Base-by-base conservation (phyloP, 2,888 invertebrate genomes). In the Bursaphelenchus okinawaensis region DNA sequence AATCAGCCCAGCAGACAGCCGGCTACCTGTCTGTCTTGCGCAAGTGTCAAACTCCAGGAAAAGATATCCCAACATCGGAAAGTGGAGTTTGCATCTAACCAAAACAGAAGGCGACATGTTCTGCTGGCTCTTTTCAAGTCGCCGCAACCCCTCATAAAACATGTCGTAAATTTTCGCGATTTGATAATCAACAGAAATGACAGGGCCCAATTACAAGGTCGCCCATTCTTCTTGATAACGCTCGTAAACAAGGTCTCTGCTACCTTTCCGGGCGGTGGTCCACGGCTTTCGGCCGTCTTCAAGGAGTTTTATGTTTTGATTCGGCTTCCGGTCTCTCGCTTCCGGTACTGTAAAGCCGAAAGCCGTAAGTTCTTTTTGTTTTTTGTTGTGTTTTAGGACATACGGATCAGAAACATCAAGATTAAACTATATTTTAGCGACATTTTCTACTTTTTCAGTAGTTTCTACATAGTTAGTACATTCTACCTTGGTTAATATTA, bases 91-190 rank as follows among this genome's bases (percentile, higher is more conserved):
- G n/a, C n/a, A 40, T 40, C 40, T 40, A 40, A 40, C 40, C 40
- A 40, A 40, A 40, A 40, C 40, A 40, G 40, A 40, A 40, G 40
- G 40, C 40, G 40, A 40, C 40, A 16, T 12, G 40, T 40, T 12
- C 40, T 40, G 16, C 28, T 20, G 24, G 55, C 26, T 7, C 52
- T 57, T 65, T 65, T 65, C 29, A 65, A 54, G 68, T 65, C 55
- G 59, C 61, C 65, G 62, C 62, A 31, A 50, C 28, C 50, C 58
- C 62, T 57, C 66, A 52, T 67, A 66, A 66, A 66, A 66, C 58
- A 67, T 66, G 66, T 66, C 66, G 66, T 66, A 66, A 66, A 66
- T 66, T 66, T 67, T 66, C 55, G 67, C 66, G 55, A 57, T 55
- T 67, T 66, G 66, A 65, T 65, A 65, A 65, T 65, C 66, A 65